Conservation (phyloP, 2,113 vertebrate species). For the Rhipidura dahli region DNA sequence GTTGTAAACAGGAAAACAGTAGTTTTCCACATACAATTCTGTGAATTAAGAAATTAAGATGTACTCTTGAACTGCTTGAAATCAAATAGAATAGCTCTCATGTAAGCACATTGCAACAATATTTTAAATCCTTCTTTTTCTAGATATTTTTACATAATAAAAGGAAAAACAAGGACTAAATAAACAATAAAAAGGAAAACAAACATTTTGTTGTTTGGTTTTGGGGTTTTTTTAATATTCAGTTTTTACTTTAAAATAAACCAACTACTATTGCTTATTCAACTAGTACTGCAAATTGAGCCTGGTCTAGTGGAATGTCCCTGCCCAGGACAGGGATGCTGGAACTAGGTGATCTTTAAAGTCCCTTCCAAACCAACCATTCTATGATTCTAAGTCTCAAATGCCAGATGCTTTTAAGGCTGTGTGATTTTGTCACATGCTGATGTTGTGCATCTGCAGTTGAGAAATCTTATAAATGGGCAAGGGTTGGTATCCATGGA, state of each 20-base stretch:
- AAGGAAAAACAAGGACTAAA: background rate
- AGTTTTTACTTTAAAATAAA: background rate
- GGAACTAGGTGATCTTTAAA: background rate
- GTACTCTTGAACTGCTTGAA: background rate
- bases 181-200: too few relatives aligned
- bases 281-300: background rate
- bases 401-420: background rate
- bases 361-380: background rate
- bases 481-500: background rate
- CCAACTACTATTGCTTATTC: background rate
- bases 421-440: background rate
- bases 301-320: background rate
- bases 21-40: background rate
- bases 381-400: background rate
- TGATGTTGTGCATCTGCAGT: background rate
- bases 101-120: background rate
- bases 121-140: background rate
- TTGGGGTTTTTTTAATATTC: background rate
- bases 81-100: background rate
- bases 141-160: background rate
- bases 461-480: background rate
- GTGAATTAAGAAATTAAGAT: slow-evolving; percentile 19
- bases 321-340: background rate
- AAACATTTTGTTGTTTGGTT: background rate
- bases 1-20: background rate